Percentiles rank a stretch among this genome's conserved stretches.
phyloP scores from a whole-genome alignment of 2,113 vertebrate genomes.

The Prietella phreatophila region DNA sequence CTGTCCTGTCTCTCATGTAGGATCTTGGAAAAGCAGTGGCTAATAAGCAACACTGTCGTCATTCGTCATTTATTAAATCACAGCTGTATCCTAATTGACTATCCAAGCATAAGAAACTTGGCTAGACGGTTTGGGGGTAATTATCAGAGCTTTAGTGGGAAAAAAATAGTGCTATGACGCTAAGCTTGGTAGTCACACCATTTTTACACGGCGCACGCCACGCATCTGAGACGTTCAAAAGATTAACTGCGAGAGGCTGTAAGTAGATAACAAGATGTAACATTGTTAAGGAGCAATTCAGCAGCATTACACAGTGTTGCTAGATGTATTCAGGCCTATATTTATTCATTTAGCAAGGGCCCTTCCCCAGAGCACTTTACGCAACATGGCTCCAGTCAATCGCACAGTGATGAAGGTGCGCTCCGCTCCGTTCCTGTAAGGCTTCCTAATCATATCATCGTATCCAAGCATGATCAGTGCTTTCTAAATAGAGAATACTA shows the following conservation, averaged over 20 bases:
- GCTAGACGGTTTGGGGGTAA: slow-evolving; percentile 49
- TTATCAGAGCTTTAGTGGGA: slow-evolving; percentile 44
- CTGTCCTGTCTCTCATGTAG: slow-evolving; percentile 31
- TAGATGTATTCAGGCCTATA: not conserved
- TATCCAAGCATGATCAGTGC: slow-evolving; percentile 21
- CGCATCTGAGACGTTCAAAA: not conserved
- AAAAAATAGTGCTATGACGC: slow-evolving; percentile 21
- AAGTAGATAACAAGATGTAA: slow-evolving; percentile 14
- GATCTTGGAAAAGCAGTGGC: slow-evolving; percentile 28
- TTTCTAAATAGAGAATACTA: slow-evolving; percentile 8
- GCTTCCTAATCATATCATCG: slow-evolving; percentile 3
- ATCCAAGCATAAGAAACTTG: slow-evolving; percentile 47
- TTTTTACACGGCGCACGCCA: not conserved
- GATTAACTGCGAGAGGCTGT: not conserved
- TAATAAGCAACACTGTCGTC: slow-evolving; percentile 47
- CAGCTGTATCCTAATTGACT: slow-evolving; percentile 54
- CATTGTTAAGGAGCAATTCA: not conserved
- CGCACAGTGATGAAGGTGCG: slow-evolving; percentile 2
- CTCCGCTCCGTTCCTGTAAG: not conserved
- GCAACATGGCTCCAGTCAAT: slow-evolving; percentile 8
- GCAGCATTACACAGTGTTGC: not conserved
- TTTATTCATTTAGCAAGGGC: slow-evolving; percentile 12
- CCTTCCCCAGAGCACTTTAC: slow-evolving; percentile 9
- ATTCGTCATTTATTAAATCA: slow-evolving; percentile 48
- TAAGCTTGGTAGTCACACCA: not conserved